phyloP scores from a whole-genome alignment of 2,888 invertebrate species.

The Drosophila koepferae region DNA sequence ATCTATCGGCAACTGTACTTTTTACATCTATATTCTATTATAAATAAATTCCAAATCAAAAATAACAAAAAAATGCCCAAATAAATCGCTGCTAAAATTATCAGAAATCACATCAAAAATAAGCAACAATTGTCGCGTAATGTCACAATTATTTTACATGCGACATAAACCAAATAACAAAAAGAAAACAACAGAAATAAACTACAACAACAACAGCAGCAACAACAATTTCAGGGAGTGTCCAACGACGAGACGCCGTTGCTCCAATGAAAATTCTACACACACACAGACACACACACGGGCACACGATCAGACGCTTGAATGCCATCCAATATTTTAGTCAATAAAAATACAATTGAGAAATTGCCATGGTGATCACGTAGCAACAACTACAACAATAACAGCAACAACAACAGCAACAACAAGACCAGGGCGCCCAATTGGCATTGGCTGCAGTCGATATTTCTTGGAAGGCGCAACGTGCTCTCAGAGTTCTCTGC shows the following conservation, averaged over 20 bases:
- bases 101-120: conserved; percentile 30
- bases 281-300: conserved; percentile 21
- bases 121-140: conserved; percentile 50
- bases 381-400: conserved; percentile 48
- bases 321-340: conserved; percentile 70
- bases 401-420: conserved; percentile 23
- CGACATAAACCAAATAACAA: conserved; percentile 72
- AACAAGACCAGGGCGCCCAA: conserved; percentile 49
- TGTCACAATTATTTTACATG: conserved; percentile 71
- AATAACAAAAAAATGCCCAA: conserved; percentile 24
- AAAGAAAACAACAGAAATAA: conserved; percentile 24
- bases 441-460: conserved; percentile 61
- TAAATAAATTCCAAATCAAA: neutral
- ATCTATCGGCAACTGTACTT: neutral
- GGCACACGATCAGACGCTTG: conserved; percentile 54
- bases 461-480: conserved; percentile 54
- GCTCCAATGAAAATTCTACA: conserved; percentile 66
- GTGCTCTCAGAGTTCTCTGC: conserved; percentile 23
- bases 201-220: neutral
- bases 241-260: conserved; percentile 42
- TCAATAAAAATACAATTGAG: conserved; percentile 79
- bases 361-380: conserved; percentile 81
- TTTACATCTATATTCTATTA: neutral
- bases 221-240: conserved; percentile 58
- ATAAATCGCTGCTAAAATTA: conserved; percentile 38